These are phyloP conservation scores for Venustoraphidia nigricollis DNA, from an alignment of 2,888 invertebrate species.

Conservation along the genomic window DNA sequence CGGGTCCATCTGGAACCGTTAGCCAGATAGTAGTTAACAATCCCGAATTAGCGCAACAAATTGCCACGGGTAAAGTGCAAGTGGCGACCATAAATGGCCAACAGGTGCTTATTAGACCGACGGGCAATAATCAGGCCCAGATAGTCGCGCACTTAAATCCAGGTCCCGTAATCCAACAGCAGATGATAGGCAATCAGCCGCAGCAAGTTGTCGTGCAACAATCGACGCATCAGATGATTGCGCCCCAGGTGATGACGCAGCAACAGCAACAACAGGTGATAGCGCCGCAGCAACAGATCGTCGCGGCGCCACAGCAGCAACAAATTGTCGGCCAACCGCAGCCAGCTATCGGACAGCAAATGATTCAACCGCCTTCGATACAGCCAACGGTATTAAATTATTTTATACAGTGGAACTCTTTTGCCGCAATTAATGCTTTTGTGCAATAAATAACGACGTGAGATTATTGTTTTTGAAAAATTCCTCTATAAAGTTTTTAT, in stretches of 20 bases:
- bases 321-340: conserved; percentile 16
- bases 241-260: conserved; percentile 7
- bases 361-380: conserved; percentile 15
- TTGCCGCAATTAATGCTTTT: too few relatives aligned
- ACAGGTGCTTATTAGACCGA: conserved; percentile 65
- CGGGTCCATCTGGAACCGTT: conserved; percentile 24
- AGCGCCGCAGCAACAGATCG: neutral
- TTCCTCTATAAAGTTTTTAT: too few relatives aligned
- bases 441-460: too few relatives aligned
- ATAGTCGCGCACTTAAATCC: conserved; percentile 54
- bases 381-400: conserved; percentile 12
- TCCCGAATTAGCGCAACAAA: conserved; percentile 60
- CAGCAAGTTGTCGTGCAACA: conserved; percentile 6
- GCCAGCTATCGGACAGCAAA: conserved; percentile 14
- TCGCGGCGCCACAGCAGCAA: conserved; percentile 13
- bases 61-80: conserved; percentile 70
- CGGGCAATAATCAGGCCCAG: conserved; percentile 64
- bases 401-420: too few relatives aligned
- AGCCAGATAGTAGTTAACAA: conserved; percentile 66
- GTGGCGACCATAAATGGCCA: conserved; percentile 74
- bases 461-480: too few relatives aligned
- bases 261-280: conserved; percentile 5
- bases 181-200: conserved; percentile 2
- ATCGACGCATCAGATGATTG: conserved; percentile 5
- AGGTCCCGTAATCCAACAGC: conserved; percentile 17